phyloP scores from a whole-genome alignment of 1,140 invertebrate genomes.

The Dufourea novaeangliae region DNA sequence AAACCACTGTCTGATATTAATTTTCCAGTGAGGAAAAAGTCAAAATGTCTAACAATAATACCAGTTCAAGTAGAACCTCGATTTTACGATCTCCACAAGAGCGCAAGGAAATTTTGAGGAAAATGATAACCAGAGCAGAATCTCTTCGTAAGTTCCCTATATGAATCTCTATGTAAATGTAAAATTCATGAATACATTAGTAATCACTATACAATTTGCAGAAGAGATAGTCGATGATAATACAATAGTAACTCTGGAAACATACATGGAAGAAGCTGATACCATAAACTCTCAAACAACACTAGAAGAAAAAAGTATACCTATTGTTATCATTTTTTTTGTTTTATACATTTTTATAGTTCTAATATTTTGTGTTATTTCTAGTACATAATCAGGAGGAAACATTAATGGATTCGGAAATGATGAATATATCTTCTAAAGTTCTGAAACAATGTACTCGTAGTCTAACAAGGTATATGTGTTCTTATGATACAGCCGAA shows the following conservation, averaged over 20 bases:
- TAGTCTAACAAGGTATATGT: constrained; percentile 68
- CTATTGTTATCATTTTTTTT: not conserved
- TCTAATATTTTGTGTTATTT: constrained; percentile 35
- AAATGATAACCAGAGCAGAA: constrained; percentile 42
- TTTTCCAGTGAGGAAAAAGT: not conserved
- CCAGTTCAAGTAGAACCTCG: not conserved
- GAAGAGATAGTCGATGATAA: constrained; percentile 44
- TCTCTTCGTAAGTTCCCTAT: constrained; percentile 58
- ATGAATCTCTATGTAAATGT: not conserved
- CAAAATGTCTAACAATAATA: constrained; percentile 10
- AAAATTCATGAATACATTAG: not conserved
- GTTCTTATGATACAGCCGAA: constrained; percentile 66
- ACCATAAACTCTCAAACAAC: constrained; percentile 62
- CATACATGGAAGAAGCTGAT: constrained; percentile 62
- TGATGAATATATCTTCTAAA: constrained; percentile 72
- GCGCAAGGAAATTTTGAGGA: constrained; percentile 61
- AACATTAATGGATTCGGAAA: constrained; percentile 76
- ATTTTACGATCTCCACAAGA: constrained; percentile 45
- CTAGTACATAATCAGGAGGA: constrained; percentile 70
- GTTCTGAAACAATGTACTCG: constrained; percentile 69
- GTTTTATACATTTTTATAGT: constrained; percentile 3
- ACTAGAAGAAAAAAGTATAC: constrained; percentile 67
- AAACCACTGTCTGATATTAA: too few species aligned
- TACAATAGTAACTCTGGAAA: constrained; percentile 57
- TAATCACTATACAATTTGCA: constrained; percentile 45